Evolutionary conservation across 2,888 invertebrate species (phyloP).

Genomic region (Allolobophora icterica): DNA sequence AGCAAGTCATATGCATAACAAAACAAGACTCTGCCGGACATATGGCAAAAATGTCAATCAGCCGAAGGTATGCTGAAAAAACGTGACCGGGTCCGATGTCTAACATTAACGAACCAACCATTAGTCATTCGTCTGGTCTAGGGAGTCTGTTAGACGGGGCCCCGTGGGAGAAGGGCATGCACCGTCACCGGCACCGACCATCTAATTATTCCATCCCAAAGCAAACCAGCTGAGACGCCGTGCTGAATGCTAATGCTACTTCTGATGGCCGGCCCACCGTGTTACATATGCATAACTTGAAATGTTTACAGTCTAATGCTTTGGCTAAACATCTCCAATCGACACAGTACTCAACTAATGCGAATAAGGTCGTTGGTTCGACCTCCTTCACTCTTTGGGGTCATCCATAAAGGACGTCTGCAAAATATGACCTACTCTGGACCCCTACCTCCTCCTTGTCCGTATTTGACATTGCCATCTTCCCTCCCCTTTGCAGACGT

Average conservation of each 20-base stretch:
- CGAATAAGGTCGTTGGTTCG: not conserved
- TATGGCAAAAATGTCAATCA: not conserved
- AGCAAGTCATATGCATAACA: no score
- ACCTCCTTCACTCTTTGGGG: not conserved
- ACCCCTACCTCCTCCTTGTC: no score
- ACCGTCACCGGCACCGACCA: not conserved
- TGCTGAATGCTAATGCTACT: not conserved
- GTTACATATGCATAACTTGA: not conserved
- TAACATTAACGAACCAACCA: not conserved
- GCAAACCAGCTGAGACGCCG: not conserved
- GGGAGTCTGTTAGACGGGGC: conserved; percentile 11
- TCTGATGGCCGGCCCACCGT: not conserved
- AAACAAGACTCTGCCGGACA: not conserved
- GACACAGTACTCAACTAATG: not conserved
- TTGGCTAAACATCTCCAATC: not conserved
- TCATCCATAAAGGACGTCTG: no score
- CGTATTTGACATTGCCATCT: no score
- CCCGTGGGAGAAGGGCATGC: not conserved
- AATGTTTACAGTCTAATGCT: conserved; percentile 10
- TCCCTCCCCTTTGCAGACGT: no score
- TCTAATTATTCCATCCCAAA: conserved; percentile 4
- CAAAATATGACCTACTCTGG: no score
- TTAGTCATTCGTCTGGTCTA: not conserved
- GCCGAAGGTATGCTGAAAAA: not conserved
- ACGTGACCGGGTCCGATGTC: not conserved